Conservation (phyloP, 2,797 vertebrate genomes). For the Phrynocephalus guinanensis region DNA sequence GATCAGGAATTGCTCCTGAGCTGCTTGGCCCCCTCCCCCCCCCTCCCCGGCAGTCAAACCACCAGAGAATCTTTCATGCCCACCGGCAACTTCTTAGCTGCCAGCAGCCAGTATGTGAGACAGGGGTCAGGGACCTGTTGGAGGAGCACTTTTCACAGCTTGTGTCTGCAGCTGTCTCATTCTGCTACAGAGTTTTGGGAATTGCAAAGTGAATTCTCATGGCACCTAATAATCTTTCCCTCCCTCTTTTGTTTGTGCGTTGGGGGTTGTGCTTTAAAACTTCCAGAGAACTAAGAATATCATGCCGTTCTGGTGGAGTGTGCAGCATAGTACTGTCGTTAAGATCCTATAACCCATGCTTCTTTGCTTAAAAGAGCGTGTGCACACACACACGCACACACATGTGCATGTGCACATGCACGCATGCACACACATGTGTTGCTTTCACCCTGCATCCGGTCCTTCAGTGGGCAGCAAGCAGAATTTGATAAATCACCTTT, state of each 20-base stretch:
- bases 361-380: too few relatives aligned
- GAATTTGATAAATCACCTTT: not conserved
- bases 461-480: not conserved
- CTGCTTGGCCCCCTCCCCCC: not conserved
- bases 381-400: too few relatives aligned
- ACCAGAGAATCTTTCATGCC: not conserved
- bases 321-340: not conserved
- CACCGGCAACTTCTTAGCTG: not conserved
- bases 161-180: conserved; percentile 58
- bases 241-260: conserved; percentile 47
- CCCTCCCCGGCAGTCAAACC: not conserved
- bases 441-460: not conserved
- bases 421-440: not conserved
- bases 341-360: not conserved
- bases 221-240: conserved; percentile 49
- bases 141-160: conserved; percentile 33
- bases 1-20: fast-evolving
- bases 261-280: conserved; percentile 26
- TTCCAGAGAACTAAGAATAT: conserved; percentile 30
- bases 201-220: conserved; percentile 38
- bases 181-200: conserved; percentile 39
- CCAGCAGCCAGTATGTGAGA: fast-evolving
- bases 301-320: not conserved
- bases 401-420: too few relatives aligned
- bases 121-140: conserved; percentile 18